Conservation (phyloP, 2,113 vertebrate species). For the Pomatorhinus ruficollis region DNA sequence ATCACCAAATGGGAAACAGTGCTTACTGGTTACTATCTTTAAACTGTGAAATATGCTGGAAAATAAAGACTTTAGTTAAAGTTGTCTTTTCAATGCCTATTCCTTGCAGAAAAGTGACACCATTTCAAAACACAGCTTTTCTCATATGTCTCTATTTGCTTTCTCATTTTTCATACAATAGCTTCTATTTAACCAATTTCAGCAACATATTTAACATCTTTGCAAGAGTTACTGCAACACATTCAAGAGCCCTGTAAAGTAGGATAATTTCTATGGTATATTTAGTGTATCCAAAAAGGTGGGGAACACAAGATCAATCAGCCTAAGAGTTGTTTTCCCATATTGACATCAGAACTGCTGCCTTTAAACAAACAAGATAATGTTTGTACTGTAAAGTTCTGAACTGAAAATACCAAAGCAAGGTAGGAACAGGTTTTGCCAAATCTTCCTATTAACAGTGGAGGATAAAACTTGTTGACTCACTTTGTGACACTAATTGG, state of each 20-base stretch:
- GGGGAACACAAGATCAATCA: background rate
- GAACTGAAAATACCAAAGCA: conserved; percentile 21
- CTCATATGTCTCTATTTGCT: background rate
- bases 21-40: conserved; percentile 11
- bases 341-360: background rate
- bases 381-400: conserved; percentile 42
- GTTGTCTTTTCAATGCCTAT: background rate
- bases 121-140: conserved; percentile 41
- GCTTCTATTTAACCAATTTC: conserved; percentile 19
- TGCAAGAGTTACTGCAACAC: background rate
- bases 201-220: background rate
- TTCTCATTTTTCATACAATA: conserved; percentile 16
- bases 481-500: background rate
- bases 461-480: background rate
- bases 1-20: background rate
- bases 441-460: background rate
- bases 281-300: background rate
- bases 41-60: background rate
- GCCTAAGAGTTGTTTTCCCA: background rate
- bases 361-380: conserved; percentile 33
- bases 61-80: conserved; percentile 43
- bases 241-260: background rate
- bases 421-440: conserved; percentile 2
- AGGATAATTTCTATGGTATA: background rate
- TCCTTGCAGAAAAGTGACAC: conserved; percentile 19